These are phyloP conservation scores for Boloria selene DNA, from an alignment of 2,888 invertebrate genomes.

Conservation along the genomic window DNA sequence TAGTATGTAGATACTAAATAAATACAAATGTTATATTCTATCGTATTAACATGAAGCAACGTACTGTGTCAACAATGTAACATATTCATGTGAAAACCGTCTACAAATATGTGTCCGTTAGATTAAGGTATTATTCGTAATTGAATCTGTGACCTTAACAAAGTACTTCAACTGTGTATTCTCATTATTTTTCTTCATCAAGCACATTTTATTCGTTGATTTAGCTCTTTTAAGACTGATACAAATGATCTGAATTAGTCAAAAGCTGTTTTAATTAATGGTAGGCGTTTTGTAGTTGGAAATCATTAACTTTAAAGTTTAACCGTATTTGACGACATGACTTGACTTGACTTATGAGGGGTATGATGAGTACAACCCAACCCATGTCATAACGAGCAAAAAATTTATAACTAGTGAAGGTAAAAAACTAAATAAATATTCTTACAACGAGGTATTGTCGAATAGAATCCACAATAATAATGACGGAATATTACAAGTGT, in stretches of 20 bases:
- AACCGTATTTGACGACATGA: slow-evolving; percentile 11
- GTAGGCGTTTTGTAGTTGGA: slow-evolving; percentile 21
- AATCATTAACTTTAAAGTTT: slow-evolving; percentile 22
- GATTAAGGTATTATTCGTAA: not conserved
- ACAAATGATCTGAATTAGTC: slow-evolving; percentile 30
- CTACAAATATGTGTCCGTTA: slow-evolving; percentile 15
- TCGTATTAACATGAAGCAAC: not conserved
- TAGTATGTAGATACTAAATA: not conserved
- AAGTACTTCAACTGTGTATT: not conserved
- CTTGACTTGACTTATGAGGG: slow-evolving; percentile 16
- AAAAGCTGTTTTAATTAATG: slow-evolving; percentile 26
- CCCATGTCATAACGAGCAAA: slow-evolving; percentile 11
- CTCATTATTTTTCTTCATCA: slow-evolving; percentile 5
- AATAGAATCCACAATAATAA: slow-evolving; percentile 11
- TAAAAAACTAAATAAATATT: slow-evolving; percentile 19
- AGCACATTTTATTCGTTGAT: not conserved
- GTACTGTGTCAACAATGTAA: not conserved
- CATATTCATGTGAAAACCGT: slow-evolving; percentile 6
- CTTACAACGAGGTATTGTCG: slow-evolving; percentile 14
- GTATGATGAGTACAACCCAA: slow-evolving; percentile 8
- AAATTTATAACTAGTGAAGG: slow-evolving; percentile 11
- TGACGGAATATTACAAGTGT: slow-evolving; percentile 9
- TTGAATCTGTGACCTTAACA: slow-evolving; percentile 17
- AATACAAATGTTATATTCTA: not conserved
- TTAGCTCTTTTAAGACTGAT: slow-evolving; percentile 7